phyloP scores from a whole-genome alignment of 2,888 invertebrate genomes.

The Scelioninae gen. 1 region DNA sequence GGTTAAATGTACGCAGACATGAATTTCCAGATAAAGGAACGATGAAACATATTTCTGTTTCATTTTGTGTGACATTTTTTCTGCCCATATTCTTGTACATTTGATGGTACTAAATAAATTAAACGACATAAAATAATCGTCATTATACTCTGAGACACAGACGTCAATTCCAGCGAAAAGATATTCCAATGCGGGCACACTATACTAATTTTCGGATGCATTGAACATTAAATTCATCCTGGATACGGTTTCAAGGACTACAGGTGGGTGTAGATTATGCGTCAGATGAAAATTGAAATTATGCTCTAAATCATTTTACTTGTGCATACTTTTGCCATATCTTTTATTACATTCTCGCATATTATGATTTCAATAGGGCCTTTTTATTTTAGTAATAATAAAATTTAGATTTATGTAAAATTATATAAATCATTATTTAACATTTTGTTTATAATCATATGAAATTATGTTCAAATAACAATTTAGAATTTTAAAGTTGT shows the following conservation, averaged over 20 bases:
- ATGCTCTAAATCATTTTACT: conserved; percentile 34
- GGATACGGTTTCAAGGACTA: conserved; percentile 50
- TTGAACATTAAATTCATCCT: conserved; percentile 46
- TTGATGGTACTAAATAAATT: conserved; percentile 19
- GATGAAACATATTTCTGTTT: neutral
- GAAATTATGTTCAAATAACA: no score
- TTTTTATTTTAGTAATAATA: conserved; percentile 11
- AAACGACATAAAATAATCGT: conserved; percentile 35
- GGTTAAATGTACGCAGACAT: neutral
- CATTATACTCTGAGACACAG: conserved; percentile 33
- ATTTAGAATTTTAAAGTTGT: no score
- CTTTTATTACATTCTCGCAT: neutral
- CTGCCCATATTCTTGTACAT: conserved; percentile 6
- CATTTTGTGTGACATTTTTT: neutral
- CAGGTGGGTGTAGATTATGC: conserved; percentile 37
- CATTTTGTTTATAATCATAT: no score
- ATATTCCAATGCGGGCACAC: conserved; percentile 49
- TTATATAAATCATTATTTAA: no score
- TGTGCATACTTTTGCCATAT: neutral
- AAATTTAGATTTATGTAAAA: no score
- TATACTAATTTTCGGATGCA: conserved; percentile 50
- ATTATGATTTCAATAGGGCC: conserved; percentile 11
- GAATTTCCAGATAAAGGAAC: neutral
- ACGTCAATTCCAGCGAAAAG: conserved; percentile 35
- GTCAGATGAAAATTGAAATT: conserved; percentile 41